A percentile compares a stretch with the other conserved stretches of the same genome.
phyloP scores from a whole-genome alignment of 2,888 invertebrate genomes.

The Rhodophaea formosa region DNA sequence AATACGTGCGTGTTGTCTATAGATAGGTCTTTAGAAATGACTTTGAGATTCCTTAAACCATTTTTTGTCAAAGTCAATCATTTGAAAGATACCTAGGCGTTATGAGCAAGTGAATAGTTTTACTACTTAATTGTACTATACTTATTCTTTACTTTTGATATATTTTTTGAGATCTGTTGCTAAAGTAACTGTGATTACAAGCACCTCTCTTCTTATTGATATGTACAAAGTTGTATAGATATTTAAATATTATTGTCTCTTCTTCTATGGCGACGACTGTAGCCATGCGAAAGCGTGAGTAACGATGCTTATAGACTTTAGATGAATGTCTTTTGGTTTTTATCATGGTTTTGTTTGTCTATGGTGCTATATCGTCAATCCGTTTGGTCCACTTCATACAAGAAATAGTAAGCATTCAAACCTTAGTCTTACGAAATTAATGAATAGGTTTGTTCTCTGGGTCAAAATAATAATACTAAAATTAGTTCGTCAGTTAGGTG shows the following conservation, averaged over 20 bases:
- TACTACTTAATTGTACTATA: too few species aligned
- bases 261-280: slow-evolving; percentile 77
- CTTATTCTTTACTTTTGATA: not conserved
- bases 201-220: slow-evolving; percentile 25
- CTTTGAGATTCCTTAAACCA: too few species aligned
- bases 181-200: slow-evolving; percentile 13
- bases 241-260: slow-evolving; percentile 71
- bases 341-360: slow-evolving; percentile 34
- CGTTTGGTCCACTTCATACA: not conserved
- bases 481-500: too few species aligned
- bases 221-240: slow-evolving; percentile 45
- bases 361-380: slow-evolving; percentile 38
- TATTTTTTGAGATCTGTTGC: slow-evolving; percentile 9
- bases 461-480: too few species aligned
- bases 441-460: too few species aligned
- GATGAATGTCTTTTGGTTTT: slow-evolving; percentile 58
- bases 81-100: too few species aligned
- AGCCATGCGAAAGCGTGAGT: slow-evolving; percentile 81
- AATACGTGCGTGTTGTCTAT: too few species aligned
- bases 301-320: slow-evolving; percentile 70
- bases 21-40: too few species aligned
- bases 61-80: too few species aligned
- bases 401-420: too few species aligned
- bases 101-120: too few species aligned
- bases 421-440: too few species aligned